Conservation (phyloP, 1,140 invertebrate species). For the Phortica variegata region DNA sequence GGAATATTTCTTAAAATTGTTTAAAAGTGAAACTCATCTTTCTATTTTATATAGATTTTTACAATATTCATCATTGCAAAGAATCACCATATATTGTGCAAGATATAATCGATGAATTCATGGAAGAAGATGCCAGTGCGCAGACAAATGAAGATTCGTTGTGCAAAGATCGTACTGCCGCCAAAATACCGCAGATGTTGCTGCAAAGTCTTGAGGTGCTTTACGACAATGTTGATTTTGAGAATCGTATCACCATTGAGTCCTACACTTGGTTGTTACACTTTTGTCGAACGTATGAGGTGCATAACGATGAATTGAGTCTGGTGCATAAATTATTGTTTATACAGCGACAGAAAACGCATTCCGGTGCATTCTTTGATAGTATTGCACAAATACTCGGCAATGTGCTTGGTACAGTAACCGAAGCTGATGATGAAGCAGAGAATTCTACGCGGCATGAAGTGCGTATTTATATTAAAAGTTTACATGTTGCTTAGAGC, state of each 20-base stretch:
- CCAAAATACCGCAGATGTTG: conserved; percentile 25
- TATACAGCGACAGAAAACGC: conserved; percentile 44
- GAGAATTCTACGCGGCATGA: too few species aligned
- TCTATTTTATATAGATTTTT: conserved; percentile 25
- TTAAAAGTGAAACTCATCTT: background rate
- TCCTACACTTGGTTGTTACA: conserved; percentile 42
- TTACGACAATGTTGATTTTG: conserved; percentile 37
- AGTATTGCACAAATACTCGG: conserved; percentile 34
- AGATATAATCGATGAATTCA: conserved; percentile 33
- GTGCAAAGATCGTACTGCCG: conserved; percentile 18
- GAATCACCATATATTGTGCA: conserved; percentile 30
- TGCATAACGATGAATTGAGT: conserved; percentile 28
- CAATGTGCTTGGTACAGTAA: conserved; percentile 22
- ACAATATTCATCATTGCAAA: conserved; percentile 24
- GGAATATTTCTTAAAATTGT: background rate
- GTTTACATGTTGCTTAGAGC: too few species aligned
- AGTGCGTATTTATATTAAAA: too few species aligned
- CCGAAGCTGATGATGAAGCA: conserved; percentile 4
- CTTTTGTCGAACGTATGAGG: conserved; percentile 38
- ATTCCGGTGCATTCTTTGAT: conserved; percentile 45
- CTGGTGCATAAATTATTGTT: conserved; percentile 44
- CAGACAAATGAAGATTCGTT: conserved; percentile 14
- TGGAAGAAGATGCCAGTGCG: conserved; percentile 25
- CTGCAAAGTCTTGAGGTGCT: conserved; percentile 39
- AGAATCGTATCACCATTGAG: conserved; percentile 28